phyloP scores from a whole-genome alignment of 2,888 invertebrate genomes.

The Nymphalis urticae region DNA sequence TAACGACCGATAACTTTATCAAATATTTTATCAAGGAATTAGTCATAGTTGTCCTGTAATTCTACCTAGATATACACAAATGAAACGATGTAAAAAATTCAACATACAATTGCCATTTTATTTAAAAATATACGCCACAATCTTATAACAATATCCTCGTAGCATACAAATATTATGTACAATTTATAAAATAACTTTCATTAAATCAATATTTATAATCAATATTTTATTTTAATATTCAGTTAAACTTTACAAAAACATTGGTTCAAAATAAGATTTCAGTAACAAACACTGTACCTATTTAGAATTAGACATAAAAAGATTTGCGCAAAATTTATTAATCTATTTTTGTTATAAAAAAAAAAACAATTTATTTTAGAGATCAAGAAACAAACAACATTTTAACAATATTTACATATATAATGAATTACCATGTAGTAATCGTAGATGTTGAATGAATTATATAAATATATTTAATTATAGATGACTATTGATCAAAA shows the following conservation, averaged over 20 bases:
- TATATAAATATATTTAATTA: background rate
- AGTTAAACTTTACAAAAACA: slow-evolving; percentile 6
- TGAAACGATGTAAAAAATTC: slow-evolving; percentile 16
- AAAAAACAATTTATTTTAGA: background rate
- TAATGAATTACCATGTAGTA: background rate
- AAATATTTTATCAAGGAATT: no score
- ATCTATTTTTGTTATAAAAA: background rate
- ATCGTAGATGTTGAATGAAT: background rate
- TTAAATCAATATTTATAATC: slow-evolving; percentile 13
- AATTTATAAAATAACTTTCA: slow-evolving; percentile 30
- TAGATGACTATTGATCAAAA: background rate
- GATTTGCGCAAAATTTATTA: background rate
- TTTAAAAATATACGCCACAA: slow-evolving; percentile 72
- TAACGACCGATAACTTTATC: no score
- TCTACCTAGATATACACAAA: background rate
- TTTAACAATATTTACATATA: slow-evolving; percentile 32
- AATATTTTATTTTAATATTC: background rate
- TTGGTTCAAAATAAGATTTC: background rate
- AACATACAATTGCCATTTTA: slow-evolving; percentile 49
- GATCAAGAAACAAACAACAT: slow-evolving; percentile 26
- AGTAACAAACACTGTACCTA: no score
- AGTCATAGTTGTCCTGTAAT: no score
- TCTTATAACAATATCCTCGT: slow-evolving; percentile 56
- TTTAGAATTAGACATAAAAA: no score
- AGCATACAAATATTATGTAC: slow-evolving; percentile 36